Percentiles rank a stretch among this genome's conserved stretches.
These are phyloP conservation scores for Euclidia mi DNA, from an alignment of 2,888 invertebrate species.

Conservation along the genomic window DNA sequence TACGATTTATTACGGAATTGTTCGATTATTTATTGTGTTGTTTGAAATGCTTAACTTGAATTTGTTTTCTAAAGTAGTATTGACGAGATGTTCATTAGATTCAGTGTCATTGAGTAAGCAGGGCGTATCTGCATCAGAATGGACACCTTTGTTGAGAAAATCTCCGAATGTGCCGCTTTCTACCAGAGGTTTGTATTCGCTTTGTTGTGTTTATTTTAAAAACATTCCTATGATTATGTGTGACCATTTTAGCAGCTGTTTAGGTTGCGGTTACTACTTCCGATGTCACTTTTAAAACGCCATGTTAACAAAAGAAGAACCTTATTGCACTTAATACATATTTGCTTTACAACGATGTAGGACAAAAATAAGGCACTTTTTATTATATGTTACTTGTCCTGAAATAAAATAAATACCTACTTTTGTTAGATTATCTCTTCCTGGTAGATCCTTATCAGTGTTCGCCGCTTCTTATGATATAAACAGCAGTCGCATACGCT, in stretches of 20 bases:
- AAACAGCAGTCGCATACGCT: no score
- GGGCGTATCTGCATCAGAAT: constrained; percentile 66
- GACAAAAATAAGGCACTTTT: no score
- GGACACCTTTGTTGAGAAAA: constrained; percentile 72
- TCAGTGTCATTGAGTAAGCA: constrained; percentile 62
- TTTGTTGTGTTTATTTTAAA: constrained; percentile 49
- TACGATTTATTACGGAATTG: no score
- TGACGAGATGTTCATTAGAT: constrained; percentile 55
- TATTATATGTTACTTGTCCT: no score
- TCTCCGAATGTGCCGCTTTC: constrained; percentile 54
- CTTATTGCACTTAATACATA: no score
- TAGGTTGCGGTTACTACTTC: not conserved
- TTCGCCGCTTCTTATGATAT: no score
- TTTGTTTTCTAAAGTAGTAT: constrained; percentile 64
- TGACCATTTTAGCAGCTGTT: constrained; percentile 15
- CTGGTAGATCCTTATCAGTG: no score
- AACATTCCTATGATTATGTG: constrained; percentile 44
- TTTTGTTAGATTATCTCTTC: no score
- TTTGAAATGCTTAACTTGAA: constrained; percentile 52
- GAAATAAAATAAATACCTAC: no score
- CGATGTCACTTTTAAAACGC: no score
- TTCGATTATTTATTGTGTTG: constrained; percentile 15
- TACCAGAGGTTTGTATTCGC: constrained; percentile 41
- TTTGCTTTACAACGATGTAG: no score
- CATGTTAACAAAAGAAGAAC: no score